Conservation (phyloP, 2,113 vertebrate species). For the Corythoichthys haematopterus region DNA sequence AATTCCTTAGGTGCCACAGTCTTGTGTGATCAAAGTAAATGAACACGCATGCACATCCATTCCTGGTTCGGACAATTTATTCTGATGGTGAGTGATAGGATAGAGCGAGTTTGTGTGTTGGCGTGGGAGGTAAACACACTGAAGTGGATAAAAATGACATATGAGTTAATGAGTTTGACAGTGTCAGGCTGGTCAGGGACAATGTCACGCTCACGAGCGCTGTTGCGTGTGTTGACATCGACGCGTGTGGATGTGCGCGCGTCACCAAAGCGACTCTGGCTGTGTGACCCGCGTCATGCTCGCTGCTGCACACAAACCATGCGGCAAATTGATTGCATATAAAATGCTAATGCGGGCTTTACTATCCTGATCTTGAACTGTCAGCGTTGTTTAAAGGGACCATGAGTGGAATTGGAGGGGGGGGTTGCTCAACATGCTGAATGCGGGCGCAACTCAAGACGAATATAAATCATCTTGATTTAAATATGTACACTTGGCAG, state of each 20-base stretch:
- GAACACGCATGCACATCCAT: constrained; percentile 25
- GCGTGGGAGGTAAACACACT: not conserved
- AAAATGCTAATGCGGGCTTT: constrained; percentile 49
- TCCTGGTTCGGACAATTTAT: constrained; percentile 23
- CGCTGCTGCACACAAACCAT: constrained; percentile 35
- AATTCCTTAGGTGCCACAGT: constrained; percentile 29
- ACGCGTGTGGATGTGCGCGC: constrained; percentile 11
- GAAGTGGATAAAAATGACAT: constrained; percentile 3
- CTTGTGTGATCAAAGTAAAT: constrained; percentile 44
- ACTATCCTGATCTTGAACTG: constrained; percentile 35
- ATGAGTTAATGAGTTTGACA: constrained; percentile 39
- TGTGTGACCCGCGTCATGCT: constrained; percentile 26
- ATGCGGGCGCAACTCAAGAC: not conserved
- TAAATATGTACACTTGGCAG: too few species aligned
- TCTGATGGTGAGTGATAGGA: constrained; percentile 5
- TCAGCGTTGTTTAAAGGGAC: constrained; percentile 43
- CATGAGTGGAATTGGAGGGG: constrained; percentile 1
- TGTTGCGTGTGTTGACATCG: not conserved
- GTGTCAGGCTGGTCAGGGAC: constrained; percentile 36
- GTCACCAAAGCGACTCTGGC: constrained; percentile 12
- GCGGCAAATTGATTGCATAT: constrained; percentile 56
- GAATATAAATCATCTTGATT: not conserved
- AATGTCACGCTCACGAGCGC: constrained; percentile 22
- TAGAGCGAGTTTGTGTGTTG: constrained; percentile 1
- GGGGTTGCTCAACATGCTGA: constrained; percentile 28